A percentile compares a stretch with the other conserved stretches of the same genome.
phyloP scores from a whole-genome alignment of 2,888 invertebrate species.

The Cancer borealis region DNA sequence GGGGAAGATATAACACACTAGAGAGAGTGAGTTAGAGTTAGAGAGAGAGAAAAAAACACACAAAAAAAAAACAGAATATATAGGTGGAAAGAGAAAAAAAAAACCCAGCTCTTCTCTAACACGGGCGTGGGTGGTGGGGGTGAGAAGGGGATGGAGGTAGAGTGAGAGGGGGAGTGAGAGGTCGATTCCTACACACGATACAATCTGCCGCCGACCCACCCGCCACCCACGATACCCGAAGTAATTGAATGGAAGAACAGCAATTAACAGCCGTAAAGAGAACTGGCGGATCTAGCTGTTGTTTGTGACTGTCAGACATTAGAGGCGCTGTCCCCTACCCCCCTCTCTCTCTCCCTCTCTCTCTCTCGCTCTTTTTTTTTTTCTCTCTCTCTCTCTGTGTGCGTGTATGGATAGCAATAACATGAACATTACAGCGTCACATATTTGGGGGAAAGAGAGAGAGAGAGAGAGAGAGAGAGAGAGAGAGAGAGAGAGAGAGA shows the following conservation, averaged over 20 bases:
- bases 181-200: constrained; percentile 17
- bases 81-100: too few species aligned
- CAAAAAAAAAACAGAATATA: too few species aligned
- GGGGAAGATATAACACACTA: too few species aligned
- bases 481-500: not conserved
- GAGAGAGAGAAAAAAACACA: too few species aligned
- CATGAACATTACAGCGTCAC: not conserved
- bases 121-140: not conserved
- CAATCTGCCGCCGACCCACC: not conserved
- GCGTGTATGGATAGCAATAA: not conserved
- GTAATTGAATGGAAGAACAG: constrained; percentile 47
- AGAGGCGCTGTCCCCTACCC: not conserved
- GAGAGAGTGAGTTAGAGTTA: too few species aligned
- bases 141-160: not conserved
- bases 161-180: not conserved
- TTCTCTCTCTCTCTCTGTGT: constrained; percentile 15
- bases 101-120: too few species aligned
- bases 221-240: not conserved
- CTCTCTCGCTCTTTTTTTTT: not conserved
- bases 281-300: constrained; percentile 1
- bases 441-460: constrained; percentile 16
- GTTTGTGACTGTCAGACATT: not conserved
- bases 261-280: constrained; percentile 45
- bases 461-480: constrained; percentile 44
- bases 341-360: not conserved